phyloP scores from a whole-genome alignment of 2,113 vertebrate species.

The Mugil cephalus region DNA sequence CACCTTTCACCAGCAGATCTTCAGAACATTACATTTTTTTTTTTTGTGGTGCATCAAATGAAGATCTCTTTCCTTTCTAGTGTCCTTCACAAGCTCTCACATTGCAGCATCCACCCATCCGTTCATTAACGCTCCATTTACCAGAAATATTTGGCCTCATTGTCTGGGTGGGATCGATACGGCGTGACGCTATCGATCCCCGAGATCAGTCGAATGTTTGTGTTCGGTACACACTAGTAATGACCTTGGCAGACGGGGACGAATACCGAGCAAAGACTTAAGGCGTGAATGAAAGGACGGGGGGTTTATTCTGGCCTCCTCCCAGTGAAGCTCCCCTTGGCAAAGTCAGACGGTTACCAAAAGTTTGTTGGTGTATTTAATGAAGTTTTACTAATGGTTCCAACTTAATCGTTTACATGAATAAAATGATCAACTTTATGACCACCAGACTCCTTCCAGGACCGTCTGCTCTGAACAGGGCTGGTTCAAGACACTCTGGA shows the following conservation, averaged over 20 bases:
- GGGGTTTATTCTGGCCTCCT: no score
- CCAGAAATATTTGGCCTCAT: slow-evolving; percentile 11
- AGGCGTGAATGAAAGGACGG: neutral
- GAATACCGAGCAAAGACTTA: neutral
- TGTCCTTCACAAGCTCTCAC: slow-evolving; percentile 31
- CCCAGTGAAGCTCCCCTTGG: no score
- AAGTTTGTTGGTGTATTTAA: no score
- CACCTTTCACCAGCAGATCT: slow-evolving; percentile 15
- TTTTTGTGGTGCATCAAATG: neutral
- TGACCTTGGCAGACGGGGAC: slow-evolving; percentile 19
- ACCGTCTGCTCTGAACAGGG: no score
- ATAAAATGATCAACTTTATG: no score
- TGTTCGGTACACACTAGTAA: neutral
- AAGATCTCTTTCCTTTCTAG: neutral
- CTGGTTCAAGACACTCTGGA: no score
- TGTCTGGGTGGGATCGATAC: slow-evolving; percentile 40
- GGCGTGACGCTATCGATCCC: slow-evolving; percentile 48
- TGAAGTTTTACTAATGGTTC: no score
- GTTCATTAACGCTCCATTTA: slow-evolving; percentile 34
- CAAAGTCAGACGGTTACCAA: no score
- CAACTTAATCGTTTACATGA: no score
- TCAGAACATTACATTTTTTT: no score
- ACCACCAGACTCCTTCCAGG: no score
- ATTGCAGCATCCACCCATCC: slow-evolving; percentile 40
- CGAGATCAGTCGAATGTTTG: slow-evolving; percentile 14